Conservation (phyloP, 1,140 invertebrate genomes). For the Thaumetopoea pityocampa region DNA sequence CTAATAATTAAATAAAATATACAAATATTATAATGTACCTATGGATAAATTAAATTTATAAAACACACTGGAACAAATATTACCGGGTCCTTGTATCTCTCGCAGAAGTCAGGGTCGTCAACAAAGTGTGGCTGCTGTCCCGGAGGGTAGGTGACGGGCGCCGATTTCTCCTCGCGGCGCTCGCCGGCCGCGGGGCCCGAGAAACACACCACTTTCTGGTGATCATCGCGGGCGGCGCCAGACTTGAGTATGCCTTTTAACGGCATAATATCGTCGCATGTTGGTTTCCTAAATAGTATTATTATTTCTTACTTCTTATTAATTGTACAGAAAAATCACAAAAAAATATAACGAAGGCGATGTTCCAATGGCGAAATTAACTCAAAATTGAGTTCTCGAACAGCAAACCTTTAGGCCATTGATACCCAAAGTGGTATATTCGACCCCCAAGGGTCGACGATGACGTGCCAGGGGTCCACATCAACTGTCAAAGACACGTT, state of each 20-base stretch:
- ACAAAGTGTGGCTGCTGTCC: slow-evolving; percentile 48
- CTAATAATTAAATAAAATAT: slow-evolving; percentile 15
- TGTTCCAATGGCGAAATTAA: too few relatives aligned
- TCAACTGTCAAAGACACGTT: too few relatives aligned
- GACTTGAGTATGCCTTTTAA: slow-evolving; percentile 64
- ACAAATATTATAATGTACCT: neutral
- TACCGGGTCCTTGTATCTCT: slow-evolving; percentile 39
- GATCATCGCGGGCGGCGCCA: slow-evolving; percentile 48
- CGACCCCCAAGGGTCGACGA: too few relatives aligned
- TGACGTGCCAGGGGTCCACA: too few relatives aligned
- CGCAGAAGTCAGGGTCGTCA: slow-evolving; percentile 53
- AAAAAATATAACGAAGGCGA: too few relatives aligned
- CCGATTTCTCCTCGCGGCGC: slow-evolving; percentile 21
- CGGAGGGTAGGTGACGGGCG: slow-evolving; percentile 27
- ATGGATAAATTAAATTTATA: neutral
- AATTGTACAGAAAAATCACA: too few relatives aligned
- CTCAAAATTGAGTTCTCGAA: too few relatives aligned
- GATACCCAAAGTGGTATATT: too few relatives aligned
- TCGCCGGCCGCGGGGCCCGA: slow-evolving; percentile 48
- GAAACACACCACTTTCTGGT: slow-evolving; percentile 68
- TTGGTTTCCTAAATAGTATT: slow-evolving; percentile 43
- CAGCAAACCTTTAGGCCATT: too few relatives aligned
- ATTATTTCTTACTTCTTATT: too few relatives aligned
- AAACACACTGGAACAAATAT: neutral
- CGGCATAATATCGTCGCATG: slow-evolving; percentile 45